A percentile compares a stretch with the other conserved stretches of the same genome.
These are phyloP conservation scores for Thunnus thynnus DNA, from an alignment of 2,113 vertebrate species.

Conservation along the genomic window DNA sequence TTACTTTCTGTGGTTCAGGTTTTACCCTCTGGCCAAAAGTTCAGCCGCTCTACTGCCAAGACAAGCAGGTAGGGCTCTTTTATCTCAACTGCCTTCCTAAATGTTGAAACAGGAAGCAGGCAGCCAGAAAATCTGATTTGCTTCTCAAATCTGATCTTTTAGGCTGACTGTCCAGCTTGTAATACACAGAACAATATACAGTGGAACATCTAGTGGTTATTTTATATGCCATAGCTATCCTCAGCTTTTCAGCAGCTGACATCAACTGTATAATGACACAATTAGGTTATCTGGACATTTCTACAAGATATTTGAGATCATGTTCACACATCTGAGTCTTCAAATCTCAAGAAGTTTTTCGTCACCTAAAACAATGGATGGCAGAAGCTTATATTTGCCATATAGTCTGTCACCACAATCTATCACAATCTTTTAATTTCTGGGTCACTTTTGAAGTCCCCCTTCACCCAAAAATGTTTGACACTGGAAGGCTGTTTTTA, in stretches of 20 bases:
- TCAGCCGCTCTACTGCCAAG: conserved; percentile 47
- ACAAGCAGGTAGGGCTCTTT: conserved; percentile 41
- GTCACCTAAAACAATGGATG: neutral
- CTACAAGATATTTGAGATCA: neutral
- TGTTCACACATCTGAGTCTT: too few species aligned
- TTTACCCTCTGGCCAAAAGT: conserved; percentile 48
- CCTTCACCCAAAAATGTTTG: too few species aligned
- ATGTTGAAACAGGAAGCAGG: conserved; percentile 7
- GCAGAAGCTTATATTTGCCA: too few species aligned
- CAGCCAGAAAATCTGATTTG: conserved; percentile 11
- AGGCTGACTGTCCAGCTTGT: neutral
- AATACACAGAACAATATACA: conserved; percentile 27
- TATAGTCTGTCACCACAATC: too few species aligned
- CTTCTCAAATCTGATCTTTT: conserved; percentile 13
- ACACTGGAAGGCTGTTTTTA: too few species aligned
- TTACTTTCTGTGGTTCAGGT: conserved; percentile 31
- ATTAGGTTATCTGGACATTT: neutral
- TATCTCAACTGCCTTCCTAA: neutral
- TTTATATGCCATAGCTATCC: neutral
- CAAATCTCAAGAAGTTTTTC: too few species aligned
- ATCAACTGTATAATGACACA: neutral
- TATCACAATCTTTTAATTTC: too few species aligned
- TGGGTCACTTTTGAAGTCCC: too few species aligned
- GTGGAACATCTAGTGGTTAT: neutral
- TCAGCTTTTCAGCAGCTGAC: neutral